Evolutionary conservation across 2,888 invertebrate species (phyloP).

Genomic region (Ephialtes manifestator): DNA sequence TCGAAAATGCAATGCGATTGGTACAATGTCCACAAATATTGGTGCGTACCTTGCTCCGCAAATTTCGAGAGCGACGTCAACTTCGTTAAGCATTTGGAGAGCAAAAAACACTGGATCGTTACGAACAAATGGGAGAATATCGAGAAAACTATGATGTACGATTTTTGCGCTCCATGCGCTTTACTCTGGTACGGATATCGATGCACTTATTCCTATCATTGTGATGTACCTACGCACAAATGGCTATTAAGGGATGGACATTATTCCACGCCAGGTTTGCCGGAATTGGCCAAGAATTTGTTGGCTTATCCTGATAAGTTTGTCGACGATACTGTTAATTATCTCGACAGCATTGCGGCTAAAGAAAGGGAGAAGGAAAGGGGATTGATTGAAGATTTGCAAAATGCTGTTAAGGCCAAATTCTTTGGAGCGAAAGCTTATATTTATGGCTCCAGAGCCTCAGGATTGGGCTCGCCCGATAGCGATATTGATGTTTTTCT

Average conservation of each 20-base stretch:
- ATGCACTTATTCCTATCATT: conserved; percentile 59
- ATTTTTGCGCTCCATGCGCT: conserved; percentile 66
- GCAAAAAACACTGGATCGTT: not conserved
- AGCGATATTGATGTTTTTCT: conserved; percentile 82
- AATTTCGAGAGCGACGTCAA: not conserved
- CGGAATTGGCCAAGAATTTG: conserved; percentile 39
- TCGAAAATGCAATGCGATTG: conserved; percentile 53
- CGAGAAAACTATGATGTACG: conserved; percentile 39
- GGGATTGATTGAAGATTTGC: conserved; percentile 71
- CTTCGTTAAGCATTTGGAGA: conserved; percentile 55
- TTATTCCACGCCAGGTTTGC: conserved; percentile 25
- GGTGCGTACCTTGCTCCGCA: conserved; percentile 58
- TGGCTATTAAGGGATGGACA: conserved; percentile 31
- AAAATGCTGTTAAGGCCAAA: conserved; percentile 64
- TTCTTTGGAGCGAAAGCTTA: conserved; percentile 83
- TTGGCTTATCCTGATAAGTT: conserved; percentile 60
- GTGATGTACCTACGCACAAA: conserved; percentile 50
- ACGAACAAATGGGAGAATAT: not conserved
- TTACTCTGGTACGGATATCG: conserved; percentile 68
- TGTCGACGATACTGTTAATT: conserved; percentile 58
- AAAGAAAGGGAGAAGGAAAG: conserved; percentile 61
- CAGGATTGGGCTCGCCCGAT: conserved; percentile 85
- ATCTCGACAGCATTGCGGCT: conserved; percentile 64
- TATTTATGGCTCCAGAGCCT: conserved; percentile 89
- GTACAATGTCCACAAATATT: conserved; percentile 62